Evolutionary conservation across 1,140 invertebrate species (phyloP), one percentile per base, ranked within the genome.

Genomic region (Scaptodrosophila lebanonensis): DNA sequence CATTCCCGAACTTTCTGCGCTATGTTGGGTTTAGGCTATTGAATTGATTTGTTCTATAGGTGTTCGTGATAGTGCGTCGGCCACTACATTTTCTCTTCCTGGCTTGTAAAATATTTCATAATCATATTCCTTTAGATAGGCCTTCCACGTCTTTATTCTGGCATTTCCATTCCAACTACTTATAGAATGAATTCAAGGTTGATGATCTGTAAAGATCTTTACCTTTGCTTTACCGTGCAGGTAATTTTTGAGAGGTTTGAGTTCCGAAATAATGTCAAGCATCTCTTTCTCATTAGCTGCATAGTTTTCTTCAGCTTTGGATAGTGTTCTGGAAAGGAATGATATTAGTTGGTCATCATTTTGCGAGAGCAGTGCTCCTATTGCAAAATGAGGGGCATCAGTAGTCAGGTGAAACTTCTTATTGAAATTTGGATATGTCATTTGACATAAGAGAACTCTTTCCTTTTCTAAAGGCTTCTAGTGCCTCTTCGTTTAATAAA

Each of bases 191-290:
- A 47, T 65, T 16, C 89, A 63, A 2, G 87, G 84, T 54, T 84
- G 75, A 49, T 90, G 73, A 36, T 86, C 77, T 5, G 67, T 83
- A 5, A 65, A 38, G 6, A 75, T 65, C 49, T 48, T 65, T 6
- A 83, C 68, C 53, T 79, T 68, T 11, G 40, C 29, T 25, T 62
- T 64, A 35, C 66, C 66, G 20, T 68, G 73, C 17, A 85, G 36
- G 60, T 84, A 86, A 22, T 68, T 70, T 20, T 69, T 47, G 30
- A 88, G 87, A 22, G 86, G 56, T 39, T 62, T 82, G 3, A 77
- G 43, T 12, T 68, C 88, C 71, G 83, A 91, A 1, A 90, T 53
- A 5, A 91, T 87, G n/a, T 48, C 58, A 16, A 76, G 40, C n/a
- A 69, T 63, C 40, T 79, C 67, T 57, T 76, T 86, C 50, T 86